Evolutionary conservation across 2,888 invertebrate genomes (phyloP), one percentile per base, ranked within the genome.

Genomic region (Catocala fraxini): DNA sequence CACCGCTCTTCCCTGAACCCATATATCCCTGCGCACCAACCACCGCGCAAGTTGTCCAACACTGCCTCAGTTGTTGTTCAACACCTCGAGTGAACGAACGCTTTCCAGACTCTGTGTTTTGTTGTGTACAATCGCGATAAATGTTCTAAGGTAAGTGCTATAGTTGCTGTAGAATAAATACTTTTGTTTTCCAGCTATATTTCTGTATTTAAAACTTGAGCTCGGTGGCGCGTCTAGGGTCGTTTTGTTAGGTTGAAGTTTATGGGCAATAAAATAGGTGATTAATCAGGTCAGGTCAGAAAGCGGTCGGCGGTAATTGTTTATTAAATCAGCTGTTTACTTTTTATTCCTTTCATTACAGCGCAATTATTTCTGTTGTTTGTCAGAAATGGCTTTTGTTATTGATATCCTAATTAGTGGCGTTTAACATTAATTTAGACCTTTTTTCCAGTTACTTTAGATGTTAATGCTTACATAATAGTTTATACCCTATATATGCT

Each of bases 71-170:
- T 93, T 89, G 91, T 89, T 89, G 79, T 88, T 78, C 75, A 71
- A 77, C 67, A 71, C 53, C 62, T 63, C 56, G 51, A 69, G 81
- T 73, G 82, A 56, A 59, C 78, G 73, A 75, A 85, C 90, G 87
- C 79, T 71, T 68, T 58, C 54, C 55, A 62, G 35, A 63, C 56
- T 49, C 77, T 65, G 87, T 87, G 87, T 87, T 88, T 89, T 89
- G 85, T 87, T 87, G 81, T 83, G 81, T 70, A 80, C 72, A 78
- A 70, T 73, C 83, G 79, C 80, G 82, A 86, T 89, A 88, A 85
- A 93, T 93, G 93, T 76, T 84, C 81, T 92, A 89, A 91, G 92
- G 93, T 93, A 83, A 90, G 89, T 70, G 42, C 56, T 45, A 15
- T 48, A 43, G n/a, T 5, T 49, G 0, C 10, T 51, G 11, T 34